Conservation (phyloP, 2,113 vertebrate genomes). For the Cariama cristata region DNA sequence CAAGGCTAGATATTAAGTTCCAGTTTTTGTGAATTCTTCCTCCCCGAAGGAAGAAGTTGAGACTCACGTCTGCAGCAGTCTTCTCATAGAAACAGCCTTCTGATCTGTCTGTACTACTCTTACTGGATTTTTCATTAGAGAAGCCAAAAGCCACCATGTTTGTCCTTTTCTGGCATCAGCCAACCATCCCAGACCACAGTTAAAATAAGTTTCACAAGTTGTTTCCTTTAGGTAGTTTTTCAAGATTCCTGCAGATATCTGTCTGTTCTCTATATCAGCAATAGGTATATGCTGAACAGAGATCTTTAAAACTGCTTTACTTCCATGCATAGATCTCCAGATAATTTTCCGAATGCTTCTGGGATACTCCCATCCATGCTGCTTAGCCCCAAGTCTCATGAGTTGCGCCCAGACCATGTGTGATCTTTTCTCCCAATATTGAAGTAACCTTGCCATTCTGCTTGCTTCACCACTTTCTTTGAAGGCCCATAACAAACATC, state of each 20-base stretch:
- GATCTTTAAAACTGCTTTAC: background rate
- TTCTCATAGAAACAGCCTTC: background rate
- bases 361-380: background rate
- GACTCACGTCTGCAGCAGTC: background rate
- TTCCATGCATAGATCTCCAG: background rate
- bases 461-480: background rate
- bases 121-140: background rate
- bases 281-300: background rate
- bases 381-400: background rate
- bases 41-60: background rate
- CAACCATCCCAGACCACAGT: background rate
- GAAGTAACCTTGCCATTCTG: background rate
- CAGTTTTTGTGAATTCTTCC: background rate
- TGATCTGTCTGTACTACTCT: background rate
- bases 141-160: background rate
- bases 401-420: background rate
- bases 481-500: slow-evolving; percentile 26
- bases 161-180: background rate
- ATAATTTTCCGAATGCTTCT: background rate
- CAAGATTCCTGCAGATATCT: background rate
- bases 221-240: background rate
- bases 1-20: background rate
- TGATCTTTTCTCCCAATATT: background rate
- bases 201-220: background rate
- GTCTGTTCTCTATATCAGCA: background rate